Base-by-base conservation (phyloP, 2,888 invertebrate species). In the Miltochrista miniata region DNA sequence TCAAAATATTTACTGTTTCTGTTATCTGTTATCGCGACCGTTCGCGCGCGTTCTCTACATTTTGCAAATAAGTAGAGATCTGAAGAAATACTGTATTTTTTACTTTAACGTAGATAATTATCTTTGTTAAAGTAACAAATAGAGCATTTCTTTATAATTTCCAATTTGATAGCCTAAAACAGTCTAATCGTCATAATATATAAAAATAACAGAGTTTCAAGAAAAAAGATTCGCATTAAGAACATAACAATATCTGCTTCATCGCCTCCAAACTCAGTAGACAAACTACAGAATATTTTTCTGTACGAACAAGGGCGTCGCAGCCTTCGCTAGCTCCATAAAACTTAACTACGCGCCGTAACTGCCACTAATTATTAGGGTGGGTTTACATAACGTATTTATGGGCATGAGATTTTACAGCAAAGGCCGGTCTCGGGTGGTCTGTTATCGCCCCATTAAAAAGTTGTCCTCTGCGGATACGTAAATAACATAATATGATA, bases 341-440 rank as follows among this genome's bases (percentile, higher is more conserved):
- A 90, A 90, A 89, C 88, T 88, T 88, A 90, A 90, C 86, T 87
- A 84, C 84, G 79, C 79, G 80, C 82, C 82, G 87, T 88, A 89
- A 89, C 88, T 83, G 80, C 85, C 84, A 87, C 91, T 91, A 91
- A 91, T 91, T 90, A 90, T 90, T 84, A 90, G 90, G 90, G 90
- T 86, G 80, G 88, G 90, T 89, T 90, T 90, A 90, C 91, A 90
- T 90, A 89, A 87, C 85, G 80, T 90, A 91, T 90, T 91, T 90
- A 91, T 90, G 90, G 87, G 85, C 82, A 80, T 74, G 85, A 88
- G 90, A 90, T 91, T 90, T 89, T 87, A 86, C 85, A 83, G 81
- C 79, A 81, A 67, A 76, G 76, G 72, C 74, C 74, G 79, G 83
- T 87, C 89, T 88, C 89, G 85, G 86, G 84, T 85, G 90, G 87